Evolutionary conservation across 2,888 invertebrate genomes (phyloP).

Genomic region (Leptinotarsa haldemani): DNA sequence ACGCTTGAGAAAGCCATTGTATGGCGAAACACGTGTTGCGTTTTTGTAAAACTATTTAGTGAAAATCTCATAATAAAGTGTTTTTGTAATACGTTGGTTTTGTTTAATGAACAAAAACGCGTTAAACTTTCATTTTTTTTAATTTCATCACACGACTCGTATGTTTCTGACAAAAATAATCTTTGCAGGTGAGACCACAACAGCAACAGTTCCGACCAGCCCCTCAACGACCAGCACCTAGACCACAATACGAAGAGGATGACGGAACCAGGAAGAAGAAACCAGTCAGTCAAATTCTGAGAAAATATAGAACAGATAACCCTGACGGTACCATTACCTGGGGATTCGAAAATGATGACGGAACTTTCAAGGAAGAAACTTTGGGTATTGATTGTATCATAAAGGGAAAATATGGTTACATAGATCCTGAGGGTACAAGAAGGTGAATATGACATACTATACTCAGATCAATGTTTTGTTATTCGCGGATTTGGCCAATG

Average conservation of each 20-base stretch:
- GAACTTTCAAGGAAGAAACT: slow-evolving; percentile 86
- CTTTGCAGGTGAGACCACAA: slow-evolving; percentile 45
- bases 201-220: slow-evolving; percentile 62
- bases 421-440: slow-evolving; percentile 85
- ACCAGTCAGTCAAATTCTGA: slow-evolving; percentile 64
- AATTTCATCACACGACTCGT: too few relatives aligned
- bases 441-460: slow-evolving; percentile 51
- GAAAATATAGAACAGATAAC: slow-evolving; percentile 81
- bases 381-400: slow-evolving; percentile 75
- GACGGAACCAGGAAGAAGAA: slow-evolving; percentile 65
- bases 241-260: slow-evolving; percentile 56
- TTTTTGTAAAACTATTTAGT: too few relatives aligned
- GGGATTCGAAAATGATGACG: slow-evolving; percentile 91
- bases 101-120: too few relatives aligned
- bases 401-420: slow-evolving; percentile 78
- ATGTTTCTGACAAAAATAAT: neutral
- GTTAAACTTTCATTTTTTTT: too few relatives aligned
- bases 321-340: slow-evolving; percentile 85
- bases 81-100: too few relatives aligned
- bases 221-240: slow-evolving; percentile 55
- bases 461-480: neutral
- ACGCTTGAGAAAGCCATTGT: too few relatives aligned
- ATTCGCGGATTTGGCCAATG: too few relatives aligned
- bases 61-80: too few relatives aligned
- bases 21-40: too few relatives aligned